A percentile compares a stretch with the other conserved stretches of the same genome.
Conservation (phyloP, 2,113 vertebrate species). For the Morone saxatilis region DNA sequence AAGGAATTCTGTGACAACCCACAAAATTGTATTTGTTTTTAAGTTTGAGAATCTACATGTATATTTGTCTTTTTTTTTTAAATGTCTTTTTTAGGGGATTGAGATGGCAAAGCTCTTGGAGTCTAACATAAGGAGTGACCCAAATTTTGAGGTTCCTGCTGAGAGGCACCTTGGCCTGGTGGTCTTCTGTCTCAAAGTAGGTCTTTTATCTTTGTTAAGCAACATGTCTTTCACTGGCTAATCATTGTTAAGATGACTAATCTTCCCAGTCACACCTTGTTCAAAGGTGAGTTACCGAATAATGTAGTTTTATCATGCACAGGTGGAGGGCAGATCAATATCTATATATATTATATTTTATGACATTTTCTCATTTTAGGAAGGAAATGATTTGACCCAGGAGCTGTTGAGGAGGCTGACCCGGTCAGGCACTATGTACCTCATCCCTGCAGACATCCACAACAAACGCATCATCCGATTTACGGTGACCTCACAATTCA, state of each 20-base stretch:
- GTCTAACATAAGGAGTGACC: conserved; percentile 89
- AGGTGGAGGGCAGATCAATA: conserved; percentile 10
- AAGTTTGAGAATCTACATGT: not conserved
- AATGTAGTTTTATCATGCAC: not conserved
- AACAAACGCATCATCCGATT: conserved; percentile 95
- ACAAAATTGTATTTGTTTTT: not conserved
- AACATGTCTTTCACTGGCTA: conserved; percentile 31
- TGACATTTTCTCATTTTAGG: conserved; percentile 76
- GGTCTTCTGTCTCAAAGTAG: conserved; percentile 95
- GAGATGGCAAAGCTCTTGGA: conserved; percentile 96
- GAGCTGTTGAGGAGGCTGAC: conserved; percentile 90
- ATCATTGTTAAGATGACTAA: conserved; percentile 47
- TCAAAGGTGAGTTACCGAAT: conserved; percentile 49
- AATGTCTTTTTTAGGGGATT: conserved; percentile 84
- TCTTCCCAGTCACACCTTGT: conserved; percentile 16
- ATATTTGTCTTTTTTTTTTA: not conserved
- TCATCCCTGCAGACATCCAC: conserved; percentile 90
- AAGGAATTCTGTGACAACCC: not conserved
- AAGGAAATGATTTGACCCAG: conserved; percentile 92
- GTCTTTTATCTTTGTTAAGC: conserved; percentile 8
- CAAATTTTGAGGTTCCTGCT: conserved; percentile 94
- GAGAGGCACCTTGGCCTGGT: conserved; percentile 94
- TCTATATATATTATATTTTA: not conserved
- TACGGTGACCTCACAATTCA: conserved; percentile 95
- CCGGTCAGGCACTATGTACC: conserved; percentile 90